Evolutionary conservation across 2,888 invertebrate species (phyloP).

Genomic region (Liodrosophila aerea): DNA sequence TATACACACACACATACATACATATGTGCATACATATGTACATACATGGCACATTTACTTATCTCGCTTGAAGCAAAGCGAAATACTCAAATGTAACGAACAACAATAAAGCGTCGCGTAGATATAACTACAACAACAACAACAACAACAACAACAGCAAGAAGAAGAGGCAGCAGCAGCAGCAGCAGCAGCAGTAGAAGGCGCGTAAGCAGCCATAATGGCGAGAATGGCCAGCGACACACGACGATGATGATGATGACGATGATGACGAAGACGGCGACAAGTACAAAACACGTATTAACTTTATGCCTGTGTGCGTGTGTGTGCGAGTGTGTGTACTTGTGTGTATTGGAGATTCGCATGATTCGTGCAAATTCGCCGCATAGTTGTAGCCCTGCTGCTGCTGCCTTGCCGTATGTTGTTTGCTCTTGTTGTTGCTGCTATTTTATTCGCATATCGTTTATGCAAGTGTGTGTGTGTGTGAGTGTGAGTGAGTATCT

Average conservation of each 20-base stretch:
- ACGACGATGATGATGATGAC: slow-evolving; percentile 2
- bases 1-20: neutral
- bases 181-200: slow-evolving; percentile 17
- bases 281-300: slow-evolving; percentile 78
- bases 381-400: slow-evolving; percentile 60
- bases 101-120: slow-evolving; percentile 35
- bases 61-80: slow-evolving; percentile 16
- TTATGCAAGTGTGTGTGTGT: slow-evolving; percentile 48
- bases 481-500: slow-evolving; percentile 37
- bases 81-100: slow-evolving; percentile 25
- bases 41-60: too few relatives aligned
- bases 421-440: slow-evolving; percentile 56
- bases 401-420: slow-evolving; percentile 31
- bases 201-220: slow-evolving; percentile 49
- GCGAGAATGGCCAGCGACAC: slow-evolving; percentile 57
- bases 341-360: slow-evolving; percentile 73
- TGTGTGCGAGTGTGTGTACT: slow-evolving; percentile 13
- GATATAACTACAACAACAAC: slow-evolving; percentile 30
- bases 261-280: slow-evolving; percentile 69
- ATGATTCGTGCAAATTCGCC: slow-evolving; percentile 79
- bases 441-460: slow-evolving; percentile 78
- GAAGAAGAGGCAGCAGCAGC: slow-evolving; percentile 15
- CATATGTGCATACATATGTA: too few relatives aligned
- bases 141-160: slow-evolving; percentile 20
- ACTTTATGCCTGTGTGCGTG: slow-evolving; percentile 49